Evolutionary conservation across 2,888 invertebrate species (phyloP).

Genomic region (Drosophila parthenogenetica): DNA sequence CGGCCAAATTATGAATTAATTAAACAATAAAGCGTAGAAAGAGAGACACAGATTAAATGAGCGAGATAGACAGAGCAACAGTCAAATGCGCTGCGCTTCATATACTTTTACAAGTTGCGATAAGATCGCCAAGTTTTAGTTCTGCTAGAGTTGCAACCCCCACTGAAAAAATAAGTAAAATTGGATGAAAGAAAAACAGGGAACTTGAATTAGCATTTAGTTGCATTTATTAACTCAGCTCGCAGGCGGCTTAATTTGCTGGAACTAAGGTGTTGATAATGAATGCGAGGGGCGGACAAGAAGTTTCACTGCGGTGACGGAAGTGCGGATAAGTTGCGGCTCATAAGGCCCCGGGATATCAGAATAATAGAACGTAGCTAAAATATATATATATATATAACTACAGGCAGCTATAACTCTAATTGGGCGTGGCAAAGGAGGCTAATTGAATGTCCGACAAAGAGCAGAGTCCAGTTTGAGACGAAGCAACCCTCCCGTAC

Average conservation of each 20-base stretch:
- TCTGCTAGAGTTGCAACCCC: conserved; percentile 11
- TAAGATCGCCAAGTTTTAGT: conserved; percentile 42
- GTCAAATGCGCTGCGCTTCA: conserved; percentile 50
- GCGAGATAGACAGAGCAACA: conserved; percentile 11
- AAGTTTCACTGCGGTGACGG: conserved; percentile 18
- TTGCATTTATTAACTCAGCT: conserved; percentile 65
- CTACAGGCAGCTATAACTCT: conserved; percentile 18
- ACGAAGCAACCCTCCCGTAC: conserved; percentile 42
- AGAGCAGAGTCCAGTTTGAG: conserved; percentile 8
- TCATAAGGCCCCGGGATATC: conserved; percentile 32
- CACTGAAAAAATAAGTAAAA: neutral
- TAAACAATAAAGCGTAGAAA: conserved; percentile 56
- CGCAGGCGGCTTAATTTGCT: conserved; percentile 74
- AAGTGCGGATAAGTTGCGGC: conserved; percentile 56
- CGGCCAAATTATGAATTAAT: conserved; percentile 71
- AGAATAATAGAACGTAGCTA: neutral
- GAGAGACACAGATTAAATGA: neutral
- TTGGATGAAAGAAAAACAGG: neutral
- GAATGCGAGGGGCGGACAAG: conserved; percentile 43
- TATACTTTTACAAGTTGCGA: conserved; percentile 58
- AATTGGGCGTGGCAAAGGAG: conserved; percentile 45
- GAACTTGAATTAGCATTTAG: conserved; percentile 48
- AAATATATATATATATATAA: neutral
- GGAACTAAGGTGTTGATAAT: conserved; percentile 81
- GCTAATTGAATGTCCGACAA: conserved; percentile 54